Percentiles rank a stretch among this genome's conserved stretches.
Conservation (phyloP, 2,888 invertebrate species). For the Orchestes rusci region DNA sequence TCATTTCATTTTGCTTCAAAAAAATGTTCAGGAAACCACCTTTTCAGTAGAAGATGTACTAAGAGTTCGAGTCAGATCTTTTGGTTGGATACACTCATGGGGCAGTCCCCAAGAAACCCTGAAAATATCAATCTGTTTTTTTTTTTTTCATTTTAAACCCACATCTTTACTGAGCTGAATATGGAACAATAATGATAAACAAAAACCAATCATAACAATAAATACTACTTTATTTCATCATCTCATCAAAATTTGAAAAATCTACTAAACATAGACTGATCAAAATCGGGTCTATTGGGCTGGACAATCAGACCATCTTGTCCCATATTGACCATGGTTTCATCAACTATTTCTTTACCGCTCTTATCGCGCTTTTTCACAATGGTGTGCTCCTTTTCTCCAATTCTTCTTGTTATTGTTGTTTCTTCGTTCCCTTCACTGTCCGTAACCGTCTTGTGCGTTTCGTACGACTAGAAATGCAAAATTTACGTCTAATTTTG, state of each 20-base stretch:
- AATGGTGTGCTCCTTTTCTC: constrained; percentile 39
- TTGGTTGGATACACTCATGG: no score
- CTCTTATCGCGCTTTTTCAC: constrained; percentile 42
- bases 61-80: no score
- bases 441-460: constrained; percentile 49
- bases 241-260: no score
- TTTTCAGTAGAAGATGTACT: no score
- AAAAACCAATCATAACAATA: neutral
- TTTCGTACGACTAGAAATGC: constrained; percentile 40
- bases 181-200: no score
- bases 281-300: neutral
- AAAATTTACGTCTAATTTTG: neutral
- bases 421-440: constrained; percentile 54
- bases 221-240: constrained; percentile 5
- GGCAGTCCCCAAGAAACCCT: no score
- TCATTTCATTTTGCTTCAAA: no score
- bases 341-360: constrained; percentile 37
- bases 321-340: constrained; percentile 38
- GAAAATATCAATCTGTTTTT: no score
- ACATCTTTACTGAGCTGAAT: no score
- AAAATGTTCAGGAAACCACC: no score
- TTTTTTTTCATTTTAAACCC: no score
- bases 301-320: constrained; percentile 21
- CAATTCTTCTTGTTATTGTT: constrained; percentile 44
- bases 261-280: constrained; percentile 5